phyloP scores from a whole-genome alignment of 2,888 invertebrate genomes.

The Rhaphigaster nebulosa region DNA sequence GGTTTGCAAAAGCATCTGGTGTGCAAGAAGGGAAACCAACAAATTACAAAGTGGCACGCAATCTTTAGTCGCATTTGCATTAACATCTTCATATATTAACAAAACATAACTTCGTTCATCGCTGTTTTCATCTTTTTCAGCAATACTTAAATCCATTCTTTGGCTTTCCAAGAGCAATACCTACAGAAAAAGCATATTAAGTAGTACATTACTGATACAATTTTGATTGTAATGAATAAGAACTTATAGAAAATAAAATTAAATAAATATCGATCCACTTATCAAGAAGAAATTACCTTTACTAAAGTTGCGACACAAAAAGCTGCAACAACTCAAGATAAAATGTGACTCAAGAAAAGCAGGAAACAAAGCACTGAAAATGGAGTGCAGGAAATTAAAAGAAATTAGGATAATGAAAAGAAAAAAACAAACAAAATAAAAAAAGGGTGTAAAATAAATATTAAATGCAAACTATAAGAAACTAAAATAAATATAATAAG shows the following conservation, averaged over 20 bases:
- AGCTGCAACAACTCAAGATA: constrained; percentile 56
- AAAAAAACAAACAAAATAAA: not conserved
- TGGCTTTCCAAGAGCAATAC: constrained; percentile 76
- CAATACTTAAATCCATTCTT: constrained; percentile 68
- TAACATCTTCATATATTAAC: constrained; percentile 65
- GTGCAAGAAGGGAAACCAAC: constrained; percentile 90
- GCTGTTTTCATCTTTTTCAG: constrained; percentile 67
- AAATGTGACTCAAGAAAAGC: constrained; percentile 58
- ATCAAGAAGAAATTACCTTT: constrained; percentile 49
- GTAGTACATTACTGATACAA: not conserved
- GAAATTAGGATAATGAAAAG: constrained; percentile 38
- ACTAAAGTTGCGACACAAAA: constrained; percentile 49
- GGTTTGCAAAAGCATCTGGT: constrained; percentile 92
- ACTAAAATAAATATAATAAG: constrained; percentile 38
- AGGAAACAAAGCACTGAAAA: constrained; percentile 59
- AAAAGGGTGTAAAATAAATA: not conserved
- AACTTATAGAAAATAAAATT: not conserved
- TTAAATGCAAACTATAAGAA: constrained; percentile 42
- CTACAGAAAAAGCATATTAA: constrained; percentile 68
- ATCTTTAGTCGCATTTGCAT: constrained; percentile 70
- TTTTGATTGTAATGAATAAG: not conserved
- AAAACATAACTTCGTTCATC: constrained; percentile 70
- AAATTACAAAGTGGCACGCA: constrained; percentile 90
- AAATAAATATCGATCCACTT: not conserved
- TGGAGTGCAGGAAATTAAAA: constrained; percentile 51